Base-by-base conservation (phyloP, 2,888 invertebrate species). In the Cephus rjabovi region DNA sequence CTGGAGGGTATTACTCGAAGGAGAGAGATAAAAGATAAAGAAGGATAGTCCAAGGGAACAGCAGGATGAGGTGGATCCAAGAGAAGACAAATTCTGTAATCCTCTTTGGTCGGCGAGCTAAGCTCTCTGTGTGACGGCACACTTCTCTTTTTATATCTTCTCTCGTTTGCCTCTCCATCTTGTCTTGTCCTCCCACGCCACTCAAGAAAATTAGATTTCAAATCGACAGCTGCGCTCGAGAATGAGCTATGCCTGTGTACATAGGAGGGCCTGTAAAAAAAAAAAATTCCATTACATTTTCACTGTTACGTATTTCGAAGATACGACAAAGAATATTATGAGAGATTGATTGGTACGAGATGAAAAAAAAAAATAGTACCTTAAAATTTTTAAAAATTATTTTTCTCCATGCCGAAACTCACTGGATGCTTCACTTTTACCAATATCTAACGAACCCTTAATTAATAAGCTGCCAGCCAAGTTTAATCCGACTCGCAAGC, bases 51-150 rank as follows among this genome's bases (percentile, higher is more conserved):
- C 76, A 56, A 81, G 82, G 11, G 84, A 85, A 74, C 31, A 70
- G 33, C 31, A 70, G 70, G 83, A 84, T 87, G 83, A 34, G 83
- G 83, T 74, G 82, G 88, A 82, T 87, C 86, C 84, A 86, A 81
- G 84, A 81, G 84, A 87, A 88, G 88, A 89, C 87, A 88, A 90
- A 90, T 89, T 89, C 89, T 85, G 87, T 91, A 91, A 91, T 91
- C 91, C 90, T 90, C 91, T 91, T 91, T 91, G 88, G 89, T 87
- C 88, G 89, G 89, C 87, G 89, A 87, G 89, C 88, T 90, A 89
- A 89, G 88, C 88, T 85, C 88, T 88, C 88, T 89, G 86, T 90
- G 87, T 89, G 88, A 89, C 87, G 89, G 88, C 89, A 73, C 77
- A 71, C 75, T 73, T 74, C 69, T 80, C 31, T 34, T 78, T 33